Percentiles rank a stretch among this genome's conserved stretches.
Conservation (phyloP, 2,888 invertebrate species). For the Onthophagus sagittarius region DNA sequence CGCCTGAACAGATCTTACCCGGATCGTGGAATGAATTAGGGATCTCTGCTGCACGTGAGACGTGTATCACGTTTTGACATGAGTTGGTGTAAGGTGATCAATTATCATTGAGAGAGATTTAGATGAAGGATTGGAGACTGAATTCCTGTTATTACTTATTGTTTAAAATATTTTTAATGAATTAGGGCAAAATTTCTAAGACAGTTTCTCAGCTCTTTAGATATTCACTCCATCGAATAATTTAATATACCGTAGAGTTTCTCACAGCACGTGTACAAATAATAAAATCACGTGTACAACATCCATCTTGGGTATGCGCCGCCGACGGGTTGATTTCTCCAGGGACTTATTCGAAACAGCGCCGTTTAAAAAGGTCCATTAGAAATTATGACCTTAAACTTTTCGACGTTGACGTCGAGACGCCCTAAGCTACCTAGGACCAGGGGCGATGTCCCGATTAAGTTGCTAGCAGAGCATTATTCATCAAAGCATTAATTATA, state of each 20-base stretch:
- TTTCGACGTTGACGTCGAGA: constrained; percentile 26
- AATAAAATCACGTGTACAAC: constrained; percentile 13
- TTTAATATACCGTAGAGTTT: constrained; percentile 4
- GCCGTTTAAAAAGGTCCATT: constrained; percentile 32
- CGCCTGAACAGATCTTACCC: too few relatives aligned
- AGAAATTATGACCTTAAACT: constrained; percentile 33
- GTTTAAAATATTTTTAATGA: not conserved
- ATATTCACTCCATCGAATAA: not conserved
- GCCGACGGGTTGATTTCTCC: constrained; percentile 28
- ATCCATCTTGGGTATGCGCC: constrained; percentile 5
- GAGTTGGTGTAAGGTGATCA: too few relatives aligned
- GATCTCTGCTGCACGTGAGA: too few relatives aligned
- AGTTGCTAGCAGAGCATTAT: constrained; percentile 32
- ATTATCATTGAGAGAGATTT: too few relatives aligned
- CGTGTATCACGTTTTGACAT: too few relatives aligned
- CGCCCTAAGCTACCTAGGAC: constrained; percentile 23
- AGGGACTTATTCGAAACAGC: constrained; percentile 29
- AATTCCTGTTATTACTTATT: not conserved
- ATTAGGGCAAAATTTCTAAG: not conserved
- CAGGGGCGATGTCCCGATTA: constrained; percentile 23
- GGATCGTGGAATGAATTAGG: too few relatives aligned
- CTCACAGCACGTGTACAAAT: not conserved
- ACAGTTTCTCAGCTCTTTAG: not conserved
- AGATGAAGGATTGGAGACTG: too few relatives aligned
- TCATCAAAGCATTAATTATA: constrained; percentile 35